Percentiles rank a stretch among this genome's conserved stretches.
These are phyloP conservation scores for Stictonetta naevosa DNA, from an alignment of 2,113 vertebrate genomes.

Conservation along the genomic window DNA sequence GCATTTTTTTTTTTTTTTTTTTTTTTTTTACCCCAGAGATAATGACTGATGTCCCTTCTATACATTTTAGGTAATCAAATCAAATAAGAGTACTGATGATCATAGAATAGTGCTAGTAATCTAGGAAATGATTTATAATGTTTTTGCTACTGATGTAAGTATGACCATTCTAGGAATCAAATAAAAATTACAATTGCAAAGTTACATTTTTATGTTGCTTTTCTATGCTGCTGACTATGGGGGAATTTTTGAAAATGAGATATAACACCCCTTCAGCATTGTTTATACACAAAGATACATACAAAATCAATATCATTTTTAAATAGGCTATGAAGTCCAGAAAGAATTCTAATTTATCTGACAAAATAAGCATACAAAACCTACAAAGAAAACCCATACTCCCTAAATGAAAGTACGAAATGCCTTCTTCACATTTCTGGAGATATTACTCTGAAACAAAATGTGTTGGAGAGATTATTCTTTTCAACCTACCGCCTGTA, in stretches of 20 bases:
- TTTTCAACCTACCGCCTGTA: neutral
- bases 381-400: neutral
- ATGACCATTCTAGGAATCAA: neutral
- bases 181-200: neutral
- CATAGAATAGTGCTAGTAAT: slow-evolving; percentile 12
- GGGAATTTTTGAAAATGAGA: neutral
- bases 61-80: slow-evolving; percentile 51
- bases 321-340: neutral
- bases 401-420: neutral
- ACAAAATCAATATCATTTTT: neutral
- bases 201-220: neutral
- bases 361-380: neutral
- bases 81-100: slow-evolving; percentile 44
- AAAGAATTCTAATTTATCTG: neutral
- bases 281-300: neutral
- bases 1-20: slow-evolving; percentile 23
- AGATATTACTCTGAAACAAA: neutral
- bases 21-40: neutral
- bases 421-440: neutral
- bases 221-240: neutral
- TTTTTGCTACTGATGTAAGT: neutral
- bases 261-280: neutral
- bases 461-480: neutral
- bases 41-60: slow-evolving; percentile 42
- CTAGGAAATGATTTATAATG: neutral